Conservation (phyloP, 2,113 vertebrate genomes). For the Myotis davidii region DNA sequence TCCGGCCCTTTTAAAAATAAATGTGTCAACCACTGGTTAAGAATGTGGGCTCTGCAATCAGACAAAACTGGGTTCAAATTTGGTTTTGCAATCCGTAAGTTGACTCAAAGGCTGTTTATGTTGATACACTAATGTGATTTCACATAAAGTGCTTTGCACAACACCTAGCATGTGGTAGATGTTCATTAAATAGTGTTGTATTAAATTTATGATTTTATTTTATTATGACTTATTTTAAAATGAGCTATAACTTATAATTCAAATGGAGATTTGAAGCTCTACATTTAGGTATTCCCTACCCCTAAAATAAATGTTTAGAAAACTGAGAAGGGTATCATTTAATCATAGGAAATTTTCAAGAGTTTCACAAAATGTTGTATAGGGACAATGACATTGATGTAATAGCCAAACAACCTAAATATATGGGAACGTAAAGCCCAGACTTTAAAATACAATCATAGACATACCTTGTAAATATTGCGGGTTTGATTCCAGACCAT, state of each 20-base stretch:
- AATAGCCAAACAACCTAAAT: neutral
- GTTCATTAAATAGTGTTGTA: conserved; percentile 23
- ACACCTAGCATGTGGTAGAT: neutral
- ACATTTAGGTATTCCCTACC: neutral
- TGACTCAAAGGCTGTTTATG: neutral
- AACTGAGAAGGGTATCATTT: neutral
- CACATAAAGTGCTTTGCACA: neutral
- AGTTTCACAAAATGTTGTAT: neutral
- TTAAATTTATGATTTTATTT: neutral
- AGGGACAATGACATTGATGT: neutral
- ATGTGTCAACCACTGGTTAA: neutral
- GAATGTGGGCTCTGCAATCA: neutral
- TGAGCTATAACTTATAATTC: conserved; percentile 39
- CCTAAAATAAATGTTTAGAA: conserved; percentile 9
- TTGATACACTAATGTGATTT: neutral
- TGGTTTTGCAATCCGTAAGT: conserved; percentile 17
- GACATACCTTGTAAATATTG: neutral
- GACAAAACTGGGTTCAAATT: neutral
- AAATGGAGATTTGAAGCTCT: conserved; percentile 22
- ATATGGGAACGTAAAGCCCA: neutral
- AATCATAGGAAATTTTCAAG: conserved; percentile 26
- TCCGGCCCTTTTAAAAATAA: neutral
- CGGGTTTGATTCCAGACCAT: neutral
- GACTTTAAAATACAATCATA: neutral
- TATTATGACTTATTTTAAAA: conserved; percentile 35